phyloP scores from a whole-genome alignment of 2,888 invertebrate species.

The Thecophora atra region DNA sequence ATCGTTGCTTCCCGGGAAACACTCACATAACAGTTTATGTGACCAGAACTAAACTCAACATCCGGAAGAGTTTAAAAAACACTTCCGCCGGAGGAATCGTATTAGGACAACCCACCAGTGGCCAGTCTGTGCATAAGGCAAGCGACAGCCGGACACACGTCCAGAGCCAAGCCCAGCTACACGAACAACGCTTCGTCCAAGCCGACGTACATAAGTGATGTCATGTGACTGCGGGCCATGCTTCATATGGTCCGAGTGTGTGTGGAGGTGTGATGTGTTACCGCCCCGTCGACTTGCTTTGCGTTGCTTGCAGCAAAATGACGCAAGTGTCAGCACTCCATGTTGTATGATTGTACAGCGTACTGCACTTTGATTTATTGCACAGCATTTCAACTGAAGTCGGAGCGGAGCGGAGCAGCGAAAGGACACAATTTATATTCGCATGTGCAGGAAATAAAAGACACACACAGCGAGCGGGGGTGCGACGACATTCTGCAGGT shows the following conservation, averaged over 20 bases:
- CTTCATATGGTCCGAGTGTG: conserved; percentile 39
- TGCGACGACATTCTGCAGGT: conserved; percentile 38
- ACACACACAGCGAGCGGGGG: conserved; percentile 35
- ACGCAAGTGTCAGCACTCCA: conserved; percentile 53
- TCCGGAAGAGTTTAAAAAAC: conserved; percentile 30
- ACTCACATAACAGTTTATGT: not conserved
- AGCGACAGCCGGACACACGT: conserved; percentile 42
- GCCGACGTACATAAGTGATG: not conserved
- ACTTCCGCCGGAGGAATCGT: conserved; percentile 31
- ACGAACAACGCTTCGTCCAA: not conserved
- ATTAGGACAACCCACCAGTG: conserved; percentile 18
- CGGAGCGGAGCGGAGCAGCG: conserved; percentile 36
- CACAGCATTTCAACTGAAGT: conserved; percentile 42
- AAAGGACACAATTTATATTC: conserved; percentile 51
- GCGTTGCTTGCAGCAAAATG: conserved; percentile 45
- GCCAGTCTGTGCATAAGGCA: conserved; percentile 39
- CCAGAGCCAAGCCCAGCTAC: conserved; percentile 46
- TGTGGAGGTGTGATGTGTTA: conserved; percentile 44
- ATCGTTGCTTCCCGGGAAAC: not conserved
- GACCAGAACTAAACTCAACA: conserved; percentile 6
- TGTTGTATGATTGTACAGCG: conserved; percentile 55
- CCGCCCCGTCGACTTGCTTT: conserved; percentile 46
- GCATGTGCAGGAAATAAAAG: conserved; percentile 40
- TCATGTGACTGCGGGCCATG: conserved; percentile 24
- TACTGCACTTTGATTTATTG: conserved; percentile 56